A percentile compares a stretch with the other conserved stretches of the same genome.
These are phyloP conservation scores for Scolanthus callimorphus DNA, from an alignment of 92 coral and sea anemone species.

Conservation along the genomic window DNA sequence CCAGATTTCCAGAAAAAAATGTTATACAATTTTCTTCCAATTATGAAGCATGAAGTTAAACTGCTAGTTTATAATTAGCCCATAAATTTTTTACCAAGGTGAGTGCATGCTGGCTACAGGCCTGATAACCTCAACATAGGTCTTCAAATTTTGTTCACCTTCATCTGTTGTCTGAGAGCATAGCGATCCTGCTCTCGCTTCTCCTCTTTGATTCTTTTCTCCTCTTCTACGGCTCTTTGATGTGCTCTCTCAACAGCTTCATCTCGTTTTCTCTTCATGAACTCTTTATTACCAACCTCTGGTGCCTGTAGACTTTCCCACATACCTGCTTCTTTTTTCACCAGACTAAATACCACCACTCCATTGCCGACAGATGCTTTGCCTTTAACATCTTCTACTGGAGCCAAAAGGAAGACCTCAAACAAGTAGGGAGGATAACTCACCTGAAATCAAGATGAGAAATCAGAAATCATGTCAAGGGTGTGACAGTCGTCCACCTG, in stretches of 20 bases:
- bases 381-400: slow-evolving; percentile 75
- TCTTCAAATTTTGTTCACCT: slow-evolving; percentile 50
- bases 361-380: slow-evolving; percentile 85
- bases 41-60: no score
- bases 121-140: no score
- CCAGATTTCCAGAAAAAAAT: no score
- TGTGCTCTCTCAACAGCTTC: slow-evolving; percentile 85
- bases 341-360: slow-evolving; percentile 64
- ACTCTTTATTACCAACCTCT: slow-evolving; percentile 80
- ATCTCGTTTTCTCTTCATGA: slow-evolving; percentile 67
- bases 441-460: no score
- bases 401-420: slow-evolving; percentile 80
- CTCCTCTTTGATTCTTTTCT: slow-evolving; percentile 50
- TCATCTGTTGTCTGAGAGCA: slow-evolving; percentile 89
- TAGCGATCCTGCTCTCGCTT: slow-evolving; percentile 85
- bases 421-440: slow-evolving; percentile 97
- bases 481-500: no score
- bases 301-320: slow-evolving; percentile 75
- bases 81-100: no score
- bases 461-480: no score
- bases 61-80: no score
- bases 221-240: slow-evolving; percentile 57
- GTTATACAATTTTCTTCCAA: no score
- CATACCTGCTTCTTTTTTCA: slow-evolving; percentile 58
- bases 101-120: no score